Evolutionary conservation across 2,888 invertebrate genomes (phyloP).

Genomic region (Drosophila mayaguana): DNA sequence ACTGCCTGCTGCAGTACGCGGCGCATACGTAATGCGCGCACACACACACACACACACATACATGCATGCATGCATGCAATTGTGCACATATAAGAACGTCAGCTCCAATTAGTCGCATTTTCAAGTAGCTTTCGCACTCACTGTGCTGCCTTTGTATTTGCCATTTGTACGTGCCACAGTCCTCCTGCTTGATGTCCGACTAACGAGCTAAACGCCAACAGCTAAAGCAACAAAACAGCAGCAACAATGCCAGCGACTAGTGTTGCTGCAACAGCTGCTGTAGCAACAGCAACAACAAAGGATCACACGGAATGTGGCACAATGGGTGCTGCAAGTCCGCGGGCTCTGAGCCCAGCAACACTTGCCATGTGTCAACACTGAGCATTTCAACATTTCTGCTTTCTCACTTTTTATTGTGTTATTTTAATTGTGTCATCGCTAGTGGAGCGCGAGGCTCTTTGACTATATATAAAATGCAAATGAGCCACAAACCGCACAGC

Average conservation of each 20-base stretch:
- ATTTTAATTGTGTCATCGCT: conserved; percentile 58
- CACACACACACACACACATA: background rate
- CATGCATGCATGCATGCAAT: background rate
- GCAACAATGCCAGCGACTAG: conserved; percentile 1
- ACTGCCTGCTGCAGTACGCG: conserved; percentile 49
- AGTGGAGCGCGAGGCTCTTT: conserved; percentile 7
- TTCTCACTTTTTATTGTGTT: conserved; percentile 34
- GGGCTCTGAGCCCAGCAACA: conserved; percentile 52
- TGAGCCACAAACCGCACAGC: conserved; percentile 50
- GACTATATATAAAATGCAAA: conserved; percentile 52
- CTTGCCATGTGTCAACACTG: conserved; percentile 70
- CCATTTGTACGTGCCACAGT: conserved; percentile 61
- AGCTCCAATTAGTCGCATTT: conserved; percentile 75
- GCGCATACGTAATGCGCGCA: conserved; percentile 65
- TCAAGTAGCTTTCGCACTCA: conserved; percentile 68
- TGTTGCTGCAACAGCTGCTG: conserved; percentile 26
- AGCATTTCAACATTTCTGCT: conserved; percentile 47
- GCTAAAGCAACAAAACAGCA: conserved; percentile 38
- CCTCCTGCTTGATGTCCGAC: conserved; percentile 51
- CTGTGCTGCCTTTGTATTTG: conserved; percentile 41
- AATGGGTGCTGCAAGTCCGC: conserved; percentile 54
- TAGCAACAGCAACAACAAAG: conserved; percentile 27
- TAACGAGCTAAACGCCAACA: conserved; percentile 68
- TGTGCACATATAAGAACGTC: conserved; percentile 45
- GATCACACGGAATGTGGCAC: conserved; percentile 49